Evolutionary conservation across 2,888 invertebrate species (phyloP).

Genomic region (Agrotis segetum): DNA sequence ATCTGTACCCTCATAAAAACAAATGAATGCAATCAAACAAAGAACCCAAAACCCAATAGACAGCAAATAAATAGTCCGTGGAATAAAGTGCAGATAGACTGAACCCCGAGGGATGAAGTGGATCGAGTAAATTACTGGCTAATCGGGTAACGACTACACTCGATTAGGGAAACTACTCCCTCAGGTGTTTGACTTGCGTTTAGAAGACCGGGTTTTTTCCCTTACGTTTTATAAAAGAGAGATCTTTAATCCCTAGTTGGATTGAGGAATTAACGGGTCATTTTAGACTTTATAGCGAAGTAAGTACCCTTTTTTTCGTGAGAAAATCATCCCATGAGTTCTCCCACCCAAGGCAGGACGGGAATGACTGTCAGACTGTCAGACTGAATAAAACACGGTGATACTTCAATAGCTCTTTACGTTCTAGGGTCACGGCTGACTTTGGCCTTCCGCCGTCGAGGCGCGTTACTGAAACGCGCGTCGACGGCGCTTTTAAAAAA

Average conservation of each 20-base stretch:
- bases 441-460: no score
- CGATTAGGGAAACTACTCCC: constrained; percentile 36
- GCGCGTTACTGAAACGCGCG: no score
- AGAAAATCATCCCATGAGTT: no score
- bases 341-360: no score
- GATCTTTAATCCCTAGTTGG: neutral
- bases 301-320: no score
- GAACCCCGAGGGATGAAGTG: constrained; percentile 29
- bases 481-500: no score
- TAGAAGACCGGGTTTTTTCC: constrained; percentile 1
- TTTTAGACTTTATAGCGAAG: no score
- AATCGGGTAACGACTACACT: constrained; percentile 28
- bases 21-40: constrained; percentile 1
- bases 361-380: no score
- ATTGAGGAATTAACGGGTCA: no score
- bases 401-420: no score
- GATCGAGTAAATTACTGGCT: constrained; percentile 20
- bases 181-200: constrained; percentile 34
- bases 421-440: no score
- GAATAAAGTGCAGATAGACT: constrained; percentile 36
- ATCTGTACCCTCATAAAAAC: neutral
- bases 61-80: constrained; percentile 18
- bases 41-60: neutral
- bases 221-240: constrained; percentile 3
- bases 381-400: no score